Evolutionary conservation across 2,888 invertebrate species (phyloP).

Genomic region (Hyposoter dolosus): DNA sequence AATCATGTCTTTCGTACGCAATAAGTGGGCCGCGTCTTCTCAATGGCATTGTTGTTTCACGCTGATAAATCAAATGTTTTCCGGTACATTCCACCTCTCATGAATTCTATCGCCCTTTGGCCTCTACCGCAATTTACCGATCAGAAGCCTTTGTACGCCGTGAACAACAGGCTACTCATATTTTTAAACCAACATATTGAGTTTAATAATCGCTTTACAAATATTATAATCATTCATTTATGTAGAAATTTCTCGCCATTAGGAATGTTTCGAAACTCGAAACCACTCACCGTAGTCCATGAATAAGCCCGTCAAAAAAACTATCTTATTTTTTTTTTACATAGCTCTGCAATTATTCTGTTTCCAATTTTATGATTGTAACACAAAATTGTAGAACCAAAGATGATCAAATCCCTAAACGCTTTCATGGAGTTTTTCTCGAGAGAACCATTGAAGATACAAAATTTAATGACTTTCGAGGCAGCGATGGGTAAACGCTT

Average conservation of each 20-base stretch:
- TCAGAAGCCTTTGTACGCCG: not conserved
- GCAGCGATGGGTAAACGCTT: not conserved
- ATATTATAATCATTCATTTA: not conserved
- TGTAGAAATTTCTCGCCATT: not conserved
- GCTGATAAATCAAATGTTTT: not conserved
- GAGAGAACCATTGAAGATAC: too few relatives aligned
- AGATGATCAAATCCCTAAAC: not conserved
- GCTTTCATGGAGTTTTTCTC: not conserved
- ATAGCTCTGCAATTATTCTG: not conserved
- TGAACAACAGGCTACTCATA: not conserved
- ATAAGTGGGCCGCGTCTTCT: constrained; percentile 26
- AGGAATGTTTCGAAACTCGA: not conserved
- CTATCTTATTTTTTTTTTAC: not conserved
- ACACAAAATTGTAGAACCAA: not conserved
- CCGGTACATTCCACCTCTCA: constrained; percentile 2
- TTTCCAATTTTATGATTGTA: not conserved
- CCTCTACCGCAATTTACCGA: not conserved
- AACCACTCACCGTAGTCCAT: not conserved
- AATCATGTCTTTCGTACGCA: constrained; percentile 74
- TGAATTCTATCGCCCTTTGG: not conserved
- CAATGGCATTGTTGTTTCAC: constrained; percentile 14
- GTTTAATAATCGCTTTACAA: not conserved
- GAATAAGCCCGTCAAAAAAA: not conserved
- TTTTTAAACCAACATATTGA: not conserved
- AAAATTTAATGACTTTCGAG: too few relatives aligned